phyloP scores from a whole-genome alignment of 2,113 vertebrate species.

The Verasper variegatus region DNA sequence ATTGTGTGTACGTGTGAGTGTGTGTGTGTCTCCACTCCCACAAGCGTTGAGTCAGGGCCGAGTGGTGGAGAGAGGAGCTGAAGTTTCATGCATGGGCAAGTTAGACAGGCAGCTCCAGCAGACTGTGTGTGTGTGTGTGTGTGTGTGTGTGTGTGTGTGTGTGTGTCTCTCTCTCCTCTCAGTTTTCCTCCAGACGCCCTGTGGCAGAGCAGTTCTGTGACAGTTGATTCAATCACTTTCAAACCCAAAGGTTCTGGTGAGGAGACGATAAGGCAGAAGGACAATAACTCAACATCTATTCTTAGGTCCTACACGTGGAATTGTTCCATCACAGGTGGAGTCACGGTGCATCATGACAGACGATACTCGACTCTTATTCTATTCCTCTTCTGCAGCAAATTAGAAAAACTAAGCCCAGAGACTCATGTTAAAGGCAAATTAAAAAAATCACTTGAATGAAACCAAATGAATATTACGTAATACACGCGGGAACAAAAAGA shows the following conservation, averaged over 20 bases:
- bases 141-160: background rate
- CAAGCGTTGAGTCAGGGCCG: background rate
- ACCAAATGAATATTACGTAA: too few relatives aligned
- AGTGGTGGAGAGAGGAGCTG: too few relatives aligned
- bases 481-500: too few relatives aligned
- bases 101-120: conserved; percentile 32
- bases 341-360: too few relatives aligned
- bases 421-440: too few relatives aligned
- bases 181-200: background rate
- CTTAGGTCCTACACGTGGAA: background rate
- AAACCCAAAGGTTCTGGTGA: conserved; percentile 16
- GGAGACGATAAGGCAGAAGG: background rate
- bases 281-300: background rate
- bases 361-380: background rate
- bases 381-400: too few relatives aligned
- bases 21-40: conserved; percentile 16
- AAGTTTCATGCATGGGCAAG: conserved; percentile 47
- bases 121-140: conserved; percentile 20
- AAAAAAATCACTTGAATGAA: too few relatives aligned
- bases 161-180: too few relatives aligned
- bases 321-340: background rate
- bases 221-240: conserved; percentile 42
- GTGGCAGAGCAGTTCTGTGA: conserved; percentile 27
- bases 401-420: background rate
- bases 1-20: background rate